phyloP scores from a whole-genome alignment of 2,888 invertebrate species.

The Geophilus truncorum region DNA sequence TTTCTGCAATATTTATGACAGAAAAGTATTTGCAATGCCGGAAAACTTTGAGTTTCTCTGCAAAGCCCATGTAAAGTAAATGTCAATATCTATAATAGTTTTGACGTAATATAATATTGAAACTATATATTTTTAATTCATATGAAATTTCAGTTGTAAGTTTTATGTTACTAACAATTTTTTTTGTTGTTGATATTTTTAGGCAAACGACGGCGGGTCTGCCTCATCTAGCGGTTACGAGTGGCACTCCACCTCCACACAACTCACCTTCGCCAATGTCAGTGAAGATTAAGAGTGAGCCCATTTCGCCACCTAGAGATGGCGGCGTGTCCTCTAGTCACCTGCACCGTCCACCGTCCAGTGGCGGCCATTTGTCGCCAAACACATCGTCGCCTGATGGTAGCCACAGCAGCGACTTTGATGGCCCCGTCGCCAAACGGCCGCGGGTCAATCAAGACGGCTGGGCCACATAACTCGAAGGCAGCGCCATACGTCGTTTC shows the following conservation, averaged over 20 bases:
- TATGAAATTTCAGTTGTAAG: too few species aligned
- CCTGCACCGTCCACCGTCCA: slow-evolving; percentile 55
- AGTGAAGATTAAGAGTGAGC: slow-evolving; percentile 73
- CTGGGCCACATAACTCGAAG: slow-evolving; percentile 57
- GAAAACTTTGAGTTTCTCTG: too few species aligned
- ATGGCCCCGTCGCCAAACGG: slow-evolving; percentile 59
- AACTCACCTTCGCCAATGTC: slow-evolving; percentile 33
- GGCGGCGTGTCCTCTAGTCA: slow-evolving; percentile 51
- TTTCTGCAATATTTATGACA: too few species aligned
- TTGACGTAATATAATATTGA: too few species aligned
- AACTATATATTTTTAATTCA: too few species aligned
- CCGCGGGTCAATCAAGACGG: slow-evolving; percentile 74
- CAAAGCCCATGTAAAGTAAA: too few species aligned
- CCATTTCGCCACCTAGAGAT: slow-evolving; percentile 87
- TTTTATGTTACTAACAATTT: neutral
- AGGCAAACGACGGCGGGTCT: slow-evolving; percentile 36
- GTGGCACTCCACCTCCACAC: slow-evolving; percentile 42
- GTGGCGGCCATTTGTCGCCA: slow-evolving; percentile 52
- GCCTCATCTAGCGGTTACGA: slow-evolving; percentile 42
- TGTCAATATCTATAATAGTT: too few species aligned
- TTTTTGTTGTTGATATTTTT: neutral
- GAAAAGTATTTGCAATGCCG: too few species aligned
- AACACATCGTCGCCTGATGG: slow-evolving; percentile 53
- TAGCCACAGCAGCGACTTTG: slow-evolving; percentile 45
- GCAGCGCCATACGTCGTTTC: neutral